Base-by-base conservation (phyloP, 92 coral and sea anemone genomes). In the Pocillopora meandrina region DNA sequence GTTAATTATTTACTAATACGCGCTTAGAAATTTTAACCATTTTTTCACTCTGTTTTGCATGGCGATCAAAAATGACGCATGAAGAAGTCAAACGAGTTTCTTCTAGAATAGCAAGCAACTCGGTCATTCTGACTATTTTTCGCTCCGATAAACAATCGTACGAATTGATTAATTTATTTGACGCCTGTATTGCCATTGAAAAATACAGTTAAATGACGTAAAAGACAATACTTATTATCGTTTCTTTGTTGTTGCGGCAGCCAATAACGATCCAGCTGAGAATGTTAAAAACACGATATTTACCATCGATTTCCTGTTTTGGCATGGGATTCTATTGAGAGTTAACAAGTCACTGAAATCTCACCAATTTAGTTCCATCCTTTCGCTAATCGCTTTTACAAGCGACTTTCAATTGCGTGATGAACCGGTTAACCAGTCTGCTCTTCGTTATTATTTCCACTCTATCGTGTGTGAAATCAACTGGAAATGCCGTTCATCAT, bases 291-390 rank as follows among this genome's bases (percentile, higher is more conserved):
- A 71, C 77, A 36, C 19, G 71, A n/a, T 59, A 20, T 19, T 12
- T 34, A 58, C 20, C 74, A 61, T 15, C 55, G 61, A 79, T 79
- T 79, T 79, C 83, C 55, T 65, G 81, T 61, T 13, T 26, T 26
- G 31, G 1, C 31, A 26, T 26, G 52, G 52, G 52, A 42, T 3
- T 5, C 42, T 5, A 55, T 13, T 81, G 75, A 23, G 66, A 8
- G 14, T 16, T n/a, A n/a, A 55, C 65, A 12, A 23, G 9, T 42
- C 18, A 35, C 14, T 2, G 21, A 59, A 59, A 11, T 20, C 34
- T 2, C 74, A 31, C 33, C 56, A 70, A 5, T 70, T 70, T 20
- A 33, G 74, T 10, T 36, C 2, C 15, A 33, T 70, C 52, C 52
- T 42, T 70, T 70, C 19, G 20, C 74, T 70, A 4, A 34, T 55